Conservation (phyloP, 2,113 vertebrate genomes). For the Stictonetta naevosa region DNA sequence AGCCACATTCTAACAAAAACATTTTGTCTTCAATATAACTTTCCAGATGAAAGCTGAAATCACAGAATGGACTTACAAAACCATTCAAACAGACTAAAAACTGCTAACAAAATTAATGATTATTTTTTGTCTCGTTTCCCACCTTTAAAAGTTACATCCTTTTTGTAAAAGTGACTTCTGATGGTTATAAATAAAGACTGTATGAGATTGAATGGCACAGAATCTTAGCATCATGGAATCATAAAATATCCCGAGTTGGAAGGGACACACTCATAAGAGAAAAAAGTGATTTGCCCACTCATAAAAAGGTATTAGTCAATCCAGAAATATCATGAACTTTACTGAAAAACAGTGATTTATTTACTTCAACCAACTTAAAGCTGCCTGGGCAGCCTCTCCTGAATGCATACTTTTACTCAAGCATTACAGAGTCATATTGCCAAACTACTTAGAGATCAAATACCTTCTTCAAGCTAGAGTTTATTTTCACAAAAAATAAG, state of each 20-base stretch:
- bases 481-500: neutral
- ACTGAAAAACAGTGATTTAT: neutral
- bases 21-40: neutral
- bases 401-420: neutral
- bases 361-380: neutral
- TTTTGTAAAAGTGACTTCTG: neutral
- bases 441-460: neutral
- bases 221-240: neutral
- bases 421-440: neutral
- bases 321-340: neutral
- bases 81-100: neutral
- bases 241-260: neutral
- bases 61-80: neutral
- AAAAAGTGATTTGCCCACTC: neutral
- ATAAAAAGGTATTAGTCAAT: neutral
- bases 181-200: neutral
- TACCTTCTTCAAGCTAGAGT: neutral
- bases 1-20: neutral
- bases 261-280: neutral
- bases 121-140: neutral
- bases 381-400: neutral
- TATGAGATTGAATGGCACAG: neutral
- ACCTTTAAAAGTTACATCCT: rapidly evolving
- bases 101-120: neutral
- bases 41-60: neutral